These are phyloP conservation scores for Dolomedes plantarius DNA, from an alignment of 2,888 invertebrate genomes.

Conservation along the genomic window DNA sequence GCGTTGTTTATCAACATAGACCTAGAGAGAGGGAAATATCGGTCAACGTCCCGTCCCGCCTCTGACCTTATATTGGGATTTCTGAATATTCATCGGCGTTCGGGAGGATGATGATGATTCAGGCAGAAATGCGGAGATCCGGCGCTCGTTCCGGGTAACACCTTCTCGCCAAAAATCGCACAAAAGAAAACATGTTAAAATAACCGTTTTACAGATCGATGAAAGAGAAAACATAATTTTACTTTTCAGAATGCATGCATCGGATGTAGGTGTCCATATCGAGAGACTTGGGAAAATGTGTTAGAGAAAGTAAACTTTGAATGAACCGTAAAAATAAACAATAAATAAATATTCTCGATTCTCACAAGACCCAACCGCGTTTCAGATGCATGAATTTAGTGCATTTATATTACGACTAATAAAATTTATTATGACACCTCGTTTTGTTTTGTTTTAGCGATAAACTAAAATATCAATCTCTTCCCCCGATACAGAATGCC, in stretches of 20 bases:
- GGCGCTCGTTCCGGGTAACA: conserved; percentile 20
- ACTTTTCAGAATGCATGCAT: background rate
- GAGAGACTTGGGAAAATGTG: too few relatives aligned
- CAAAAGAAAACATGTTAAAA: background rate
- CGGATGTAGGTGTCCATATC: background rate
- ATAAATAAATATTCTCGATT: too few relatives aligned
- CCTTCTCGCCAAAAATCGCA: background rate
- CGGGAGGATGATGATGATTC: conserved; percentile 54
- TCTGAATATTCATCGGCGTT: conserved; percentile 59
- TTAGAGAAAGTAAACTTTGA: too few relatives aligned
- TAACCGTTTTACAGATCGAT: background rate
- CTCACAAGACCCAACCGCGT: too few relatives aligned
- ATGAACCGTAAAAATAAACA: too few relatives aligned
- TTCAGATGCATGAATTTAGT: too few relatives aligned
- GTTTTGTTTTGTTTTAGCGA: too few relatives aligned
- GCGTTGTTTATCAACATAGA: background rate
- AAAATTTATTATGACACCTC: too few relatives aligned
- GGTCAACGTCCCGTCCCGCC: conserved; percentile 58
- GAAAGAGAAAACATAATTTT: background rate
- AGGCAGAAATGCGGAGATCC: conserved; percentile 56
- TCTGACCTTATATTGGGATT: conserved; percentile 48
- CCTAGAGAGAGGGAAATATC: conserved; percentile 27
- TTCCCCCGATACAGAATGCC: too few relatives aligned
- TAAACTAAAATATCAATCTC: too few relatives aligned
- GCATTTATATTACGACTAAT: too few relatives aligned